Conservation (phyloP, 1,140 invertebrate genomes). For the Zaprionus inermis region DNA sequence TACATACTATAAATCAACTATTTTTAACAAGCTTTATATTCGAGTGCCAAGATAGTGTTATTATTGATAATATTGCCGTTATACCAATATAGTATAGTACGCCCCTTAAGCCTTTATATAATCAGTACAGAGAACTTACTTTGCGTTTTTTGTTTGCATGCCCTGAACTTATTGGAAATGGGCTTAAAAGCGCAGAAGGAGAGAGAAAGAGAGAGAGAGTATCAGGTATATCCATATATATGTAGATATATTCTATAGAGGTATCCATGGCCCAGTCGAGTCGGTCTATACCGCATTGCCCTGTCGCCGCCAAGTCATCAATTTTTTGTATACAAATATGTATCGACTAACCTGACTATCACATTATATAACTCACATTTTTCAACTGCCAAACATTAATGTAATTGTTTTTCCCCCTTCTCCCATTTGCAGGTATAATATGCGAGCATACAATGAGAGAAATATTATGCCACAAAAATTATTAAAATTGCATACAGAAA, state of each 20-base stretch:
- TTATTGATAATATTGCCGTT: not conserved
- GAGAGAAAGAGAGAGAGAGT: not conserved
- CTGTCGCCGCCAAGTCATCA: not conserved
- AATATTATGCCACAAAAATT: constrained; percentile 74
- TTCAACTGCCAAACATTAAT: not conserved
- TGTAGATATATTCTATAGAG: not conserved
- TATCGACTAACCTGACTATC: not conserved
- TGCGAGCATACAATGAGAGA: constrained; percentile 67
- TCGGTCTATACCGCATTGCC: not conserved
- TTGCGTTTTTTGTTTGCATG: too few species aligned
- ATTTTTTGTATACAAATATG: not conserved
- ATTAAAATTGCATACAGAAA: constrained; percentile 79
- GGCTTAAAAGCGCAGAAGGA: not conserved
- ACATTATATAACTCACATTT: not conserved
- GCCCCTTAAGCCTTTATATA: not conserved
- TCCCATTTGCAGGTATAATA: constrained; percentile 70
- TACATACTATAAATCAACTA: not conserved
- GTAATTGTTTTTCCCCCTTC: not conserved
- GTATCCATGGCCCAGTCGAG: not conserved
- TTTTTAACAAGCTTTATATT: not conserved
- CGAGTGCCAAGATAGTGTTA: not conserved
- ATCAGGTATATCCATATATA: not conserved
- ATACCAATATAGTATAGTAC: not conserved
- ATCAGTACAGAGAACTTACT: not conserved
- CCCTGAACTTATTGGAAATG: not conserved